Percentiles rank a stretch among this genome's conserved stretches.
Evolutionary conservation across 2,113 vertebrate species (phyloP).

Genomic region (Bos javanicus): DNA sequence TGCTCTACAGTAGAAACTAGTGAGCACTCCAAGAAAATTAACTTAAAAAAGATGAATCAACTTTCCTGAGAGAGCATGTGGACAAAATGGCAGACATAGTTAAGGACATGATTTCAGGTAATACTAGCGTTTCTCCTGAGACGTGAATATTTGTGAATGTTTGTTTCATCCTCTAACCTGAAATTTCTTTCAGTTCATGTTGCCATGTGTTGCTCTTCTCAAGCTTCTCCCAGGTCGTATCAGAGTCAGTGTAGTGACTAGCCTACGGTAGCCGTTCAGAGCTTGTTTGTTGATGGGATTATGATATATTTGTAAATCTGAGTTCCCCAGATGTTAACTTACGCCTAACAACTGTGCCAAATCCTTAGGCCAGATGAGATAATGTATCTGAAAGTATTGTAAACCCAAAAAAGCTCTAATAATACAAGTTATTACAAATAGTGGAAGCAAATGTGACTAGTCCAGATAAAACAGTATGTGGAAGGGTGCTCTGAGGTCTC

Average conservation of each 20-base stretch:
- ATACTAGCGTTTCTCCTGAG: background rate
- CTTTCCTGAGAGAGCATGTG: background rate
- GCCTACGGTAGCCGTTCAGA: background rate
- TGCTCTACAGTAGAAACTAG: background rate
- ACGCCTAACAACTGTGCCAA: background rate
- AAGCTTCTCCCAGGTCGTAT: background rate
- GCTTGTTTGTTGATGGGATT: background rate
- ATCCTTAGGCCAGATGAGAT: constrained; percentile 40
- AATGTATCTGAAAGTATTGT: constrained; percentile 32
- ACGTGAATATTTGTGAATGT: background rate
- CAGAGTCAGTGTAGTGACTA: rapidly evolving
- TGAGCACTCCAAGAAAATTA: background rate
- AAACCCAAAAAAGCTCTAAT: background rate
- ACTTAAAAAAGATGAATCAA: background rate
- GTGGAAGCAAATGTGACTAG: background rate
- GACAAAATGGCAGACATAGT: background rate
- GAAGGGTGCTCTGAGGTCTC: background rate
- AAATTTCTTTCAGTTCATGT: background rate
- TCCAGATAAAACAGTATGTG: background rate
- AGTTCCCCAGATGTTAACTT: background rate
- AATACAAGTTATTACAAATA: background rate
- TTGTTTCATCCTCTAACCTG: background rate
- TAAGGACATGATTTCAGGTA: background rate
- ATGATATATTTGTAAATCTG: constrained; percentile 13
- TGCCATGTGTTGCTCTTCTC: background rate